Conservation (phyloP, 2,888 invertebrate species). For the Protula sp. region DNA sequence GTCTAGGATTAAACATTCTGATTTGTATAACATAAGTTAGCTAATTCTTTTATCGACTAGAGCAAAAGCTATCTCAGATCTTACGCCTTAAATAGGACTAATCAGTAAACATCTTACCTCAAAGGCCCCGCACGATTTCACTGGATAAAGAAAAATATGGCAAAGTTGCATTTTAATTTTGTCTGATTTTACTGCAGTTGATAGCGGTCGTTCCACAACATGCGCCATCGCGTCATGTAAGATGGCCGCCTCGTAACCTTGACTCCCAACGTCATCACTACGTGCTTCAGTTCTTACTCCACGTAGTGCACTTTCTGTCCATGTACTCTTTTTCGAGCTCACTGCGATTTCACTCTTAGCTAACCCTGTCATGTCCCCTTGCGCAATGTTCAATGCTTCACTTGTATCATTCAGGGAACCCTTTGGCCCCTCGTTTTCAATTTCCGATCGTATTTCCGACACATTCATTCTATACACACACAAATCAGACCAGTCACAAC, state of each 20-base stretch:
- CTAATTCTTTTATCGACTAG: too few species aligned
- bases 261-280: not conserved
- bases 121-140: constrained; percentile 84
- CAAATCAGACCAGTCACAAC: not conserved
- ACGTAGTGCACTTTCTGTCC: not conserved
- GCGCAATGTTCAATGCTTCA: too few species aligned
- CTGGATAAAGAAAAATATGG: constrained; percentile 71
- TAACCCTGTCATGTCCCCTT: not conserved
- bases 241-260: not conserved
- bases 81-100: too few species aligned
- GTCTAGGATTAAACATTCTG: too few species aligned
- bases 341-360: not conserved
- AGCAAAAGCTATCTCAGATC: too few species aligned
- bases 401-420: too few species aligned
- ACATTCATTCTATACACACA: not conserved
- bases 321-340: not conserved
- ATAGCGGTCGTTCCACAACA: too few species aligned
- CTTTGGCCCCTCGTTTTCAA: not conserved
- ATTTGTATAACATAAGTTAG: too few species aligned
- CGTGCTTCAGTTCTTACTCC: not conserved
- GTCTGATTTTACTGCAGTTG: too few species aligned
- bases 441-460: not conserved
- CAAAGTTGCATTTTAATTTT: not conserved
- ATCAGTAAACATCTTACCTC: constrained; percentile 46
- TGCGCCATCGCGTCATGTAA: not conserved